Evolutionary conservation across 2,888 invertebrate species (phyloP).

Genomic region (Phengaris alcon): DNA sequence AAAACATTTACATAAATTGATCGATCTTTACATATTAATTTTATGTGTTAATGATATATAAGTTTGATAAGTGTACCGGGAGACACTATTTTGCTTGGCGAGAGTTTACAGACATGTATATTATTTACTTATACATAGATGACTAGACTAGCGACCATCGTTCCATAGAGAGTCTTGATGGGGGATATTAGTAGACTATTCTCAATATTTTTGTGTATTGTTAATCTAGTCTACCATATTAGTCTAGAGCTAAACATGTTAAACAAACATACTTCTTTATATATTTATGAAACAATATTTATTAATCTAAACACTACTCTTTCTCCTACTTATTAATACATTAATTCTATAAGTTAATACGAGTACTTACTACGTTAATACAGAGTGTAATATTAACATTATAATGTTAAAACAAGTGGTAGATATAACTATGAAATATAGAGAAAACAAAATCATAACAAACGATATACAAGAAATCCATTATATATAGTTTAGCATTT

Average conservation of each 20-base stretch:
- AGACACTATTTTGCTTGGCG: constrained; percentile 80
- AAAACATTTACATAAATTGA: constrained; percentile 80
- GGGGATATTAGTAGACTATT: constrained; percentile 70
- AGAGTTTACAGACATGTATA: constrained; percentile 51
- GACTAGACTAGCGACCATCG: constrained; percentile 18
- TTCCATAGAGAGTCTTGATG: constrained; percentile 54
- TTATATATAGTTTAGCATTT: constrained; percentile 23
- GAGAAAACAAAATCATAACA: constrained; percentile 57
- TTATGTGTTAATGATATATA: constrained; percentile 48
- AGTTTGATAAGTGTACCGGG: constrained; percentile 59
- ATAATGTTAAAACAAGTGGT: constrained; percentile 56
- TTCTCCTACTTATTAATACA: constrained; percentile 72
- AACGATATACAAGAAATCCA: constrained; percentile 50
- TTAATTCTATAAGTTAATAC: constrained; percentile 72
- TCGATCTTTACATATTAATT: constrained; percentile 72
- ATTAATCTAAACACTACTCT: constrained; percentile 74
- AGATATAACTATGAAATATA: constrained; percentile 53
- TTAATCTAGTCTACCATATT: constrained; percentile 78
- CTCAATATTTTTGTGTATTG: constrained; percentile 54
- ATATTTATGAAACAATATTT: constrained; percentile 76
- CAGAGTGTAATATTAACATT: constrained; percentile 50
- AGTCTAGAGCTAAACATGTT: constrained; percentile 79
- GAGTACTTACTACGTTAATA: constrained; percentile 59
- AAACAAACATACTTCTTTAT: constrained; percentile 77
- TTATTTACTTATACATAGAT: constrained; percentile 34